phyloP scores from a whole-genome alignment of 1,140 invertebrate species.

The Drosophila mayri region DNA sequence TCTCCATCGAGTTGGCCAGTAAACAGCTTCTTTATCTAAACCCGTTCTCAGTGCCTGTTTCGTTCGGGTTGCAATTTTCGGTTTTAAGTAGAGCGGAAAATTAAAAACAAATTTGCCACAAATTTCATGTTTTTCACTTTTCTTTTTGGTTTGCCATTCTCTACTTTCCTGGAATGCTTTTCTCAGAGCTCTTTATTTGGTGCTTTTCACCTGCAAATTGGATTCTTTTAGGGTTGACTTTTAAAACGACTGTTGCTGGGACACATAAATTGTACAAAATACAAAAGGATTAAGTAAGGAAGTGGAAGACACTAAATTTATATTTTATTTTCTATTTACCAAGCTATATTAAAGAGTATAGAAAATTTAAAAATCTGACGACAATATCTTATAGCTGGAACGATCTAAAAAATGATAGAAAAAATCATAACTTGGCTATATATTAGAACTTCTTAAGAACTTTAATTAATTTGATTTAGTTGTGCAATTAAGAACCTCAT shows the following conservation, averaged over 20 bases:
- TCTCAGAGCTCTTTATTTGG: constrained; percentile 17
- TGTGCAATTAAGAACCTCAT: not conserved
- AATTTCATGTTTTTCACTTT: constrained; percentile 63
- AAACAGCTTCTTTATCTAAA: constrained; percentile 77
- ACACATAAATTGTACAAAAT: constrained; percentile 12
- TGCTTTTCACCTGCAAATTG: constrained; percentile 55
- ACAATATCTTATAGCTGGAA: no score
- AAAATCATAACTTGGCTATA: not conserved
- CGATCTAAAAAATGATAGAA: no score
- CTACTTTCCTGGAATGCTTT: not conserved
- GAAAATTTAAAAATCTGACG: no score
- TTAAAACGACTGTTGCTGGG: constrained; percentile 30
- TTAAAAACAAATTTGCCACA: constrained; percentile 79
- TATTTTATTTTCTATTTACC: not conserved
- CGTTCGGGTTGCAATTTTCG: constrained; percentile 62
- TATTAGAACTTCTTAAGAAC: not conserved
- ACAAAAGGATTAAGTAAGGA: not conserved
- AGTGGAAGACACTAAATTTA: not conserved
- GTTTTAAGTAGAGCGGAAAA: constrained; percentile 79
- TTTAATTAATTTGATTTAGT: not conserved
- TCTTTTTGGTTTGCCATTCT: constrained; percentile 10
- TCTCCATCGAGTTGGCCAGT: constrained; percentile 27
- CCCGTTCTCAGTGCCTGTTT: constrained; percentile 42
- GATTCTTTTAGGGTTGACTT: constrained; percentile 34
- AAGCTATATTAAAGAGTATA: not conserved